Evolutionary conservation across 2,797 vertebrate genomes (phyloP), one percentile per base, ranked within the genome.

Genomic region (Rachycentron canadum): DNA sequence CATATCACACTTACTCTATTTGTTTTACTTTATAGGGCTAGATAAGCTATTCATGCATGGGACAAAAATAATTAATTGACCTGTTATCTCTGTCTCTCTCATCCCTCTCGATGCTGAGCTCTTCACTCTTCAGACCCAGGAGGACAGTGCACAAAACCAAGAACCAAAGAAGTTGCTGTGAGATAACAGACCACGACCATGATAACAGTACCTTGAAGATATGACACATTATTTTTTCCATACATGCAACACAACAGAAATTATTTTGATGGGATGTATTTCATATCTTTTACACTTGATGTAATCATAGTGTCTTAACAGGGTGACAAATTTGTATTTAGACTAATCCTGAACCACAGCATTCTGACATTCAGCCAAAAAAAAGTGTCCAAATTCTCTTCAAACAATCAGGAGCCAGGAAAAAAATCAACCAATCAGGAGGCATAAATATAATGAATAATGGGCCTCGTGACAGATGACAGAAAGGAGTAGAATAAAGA

Each of bases 81-180:
- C 58, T 78, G 25, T 73, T 73, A 82, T 82, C 67, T 41, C 43
- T 21, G 32, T 58, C 55, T 67, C 36, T 61, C 30, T 73, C 38
- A 60, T 64, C 28, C 52, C 45, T 59, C 49, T 68, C 55, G 38
- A 41, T 16, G 59, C 50, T 21, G 38, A 72, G 53, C 34, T 69
- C 68, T 53, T 38, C 21, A 41, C 38, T 77, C 17, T 38, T 50
- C 23, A 53, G 23, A 41, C 38, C 19, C 60, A 50, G 50, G 38
- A 23, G 36, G 67, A 50, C 23, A n/a, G 30, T 25, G 34, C 38
- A 32, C 36, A 76, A 65, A 71, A 57, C 57, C 57, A 69, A 70
- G 60, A 68, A 43, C 23, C 40, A 38, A 59, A 19, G 8, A 58
- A 16, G 28, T 17, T 60, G 73, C 43, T 30, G 50, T 61, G 36